phyloP scores from a whole-genome alignment of 2,797 vertebrate species.

The Liasis olivaceus region DNA sequence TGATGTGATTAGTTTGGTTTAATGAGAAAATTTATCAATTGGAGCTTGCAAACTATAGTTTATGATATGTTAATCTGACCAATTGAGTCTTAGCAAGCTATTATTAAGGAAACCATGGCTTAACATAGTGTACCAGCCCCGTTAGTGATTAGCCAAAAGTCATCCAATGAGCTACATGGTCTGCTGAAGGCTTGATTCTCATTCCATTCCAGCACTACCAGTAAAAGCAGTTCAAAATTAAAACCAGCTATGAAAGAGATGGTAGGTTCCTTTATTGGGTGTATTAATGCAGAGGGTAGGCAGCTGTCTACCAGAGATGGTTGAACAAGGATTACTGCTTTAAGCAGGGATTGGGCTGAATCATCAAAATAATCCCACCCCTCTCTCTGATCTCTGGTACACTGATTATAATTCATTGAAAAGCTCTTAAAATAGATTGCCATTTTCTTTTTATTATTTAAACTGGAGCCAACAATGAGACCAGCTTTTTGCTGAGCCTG shows the following conservation, averaged over 20 bases:
- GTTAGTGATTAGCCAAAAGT: background rate
- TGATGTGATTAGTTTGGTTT: too few species aligned
- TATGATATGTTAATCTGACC: background rate
- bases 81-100: background rate
- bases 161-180: background rate
- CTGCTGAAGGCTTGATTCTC: background rate
- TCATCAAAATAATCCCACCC: background rate
- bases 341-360: background rate
- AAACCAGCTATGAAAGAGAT: background rate
- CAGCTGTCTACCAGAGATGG: background rate
- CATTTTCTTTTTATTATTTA: background rate
- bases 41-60: background rate
- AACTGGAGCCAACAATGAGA: background rate
- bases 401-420: background rate
- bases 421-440: background rate
- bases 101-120: background rate
- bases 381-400: background rate
- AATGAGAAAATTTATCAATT: background rate
- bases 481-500: background rate
- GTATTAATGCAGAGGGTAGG: background rate
- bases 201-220: background rate
- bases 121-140: background rate
- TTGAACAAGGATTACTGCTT: background rate
- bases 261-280: background rate
- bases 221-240: background rate